Evolutionary conservation across 2,797 vertebrate species (phyloP).

Genomic region (Lindbergichthys nudifrons): DNA sequence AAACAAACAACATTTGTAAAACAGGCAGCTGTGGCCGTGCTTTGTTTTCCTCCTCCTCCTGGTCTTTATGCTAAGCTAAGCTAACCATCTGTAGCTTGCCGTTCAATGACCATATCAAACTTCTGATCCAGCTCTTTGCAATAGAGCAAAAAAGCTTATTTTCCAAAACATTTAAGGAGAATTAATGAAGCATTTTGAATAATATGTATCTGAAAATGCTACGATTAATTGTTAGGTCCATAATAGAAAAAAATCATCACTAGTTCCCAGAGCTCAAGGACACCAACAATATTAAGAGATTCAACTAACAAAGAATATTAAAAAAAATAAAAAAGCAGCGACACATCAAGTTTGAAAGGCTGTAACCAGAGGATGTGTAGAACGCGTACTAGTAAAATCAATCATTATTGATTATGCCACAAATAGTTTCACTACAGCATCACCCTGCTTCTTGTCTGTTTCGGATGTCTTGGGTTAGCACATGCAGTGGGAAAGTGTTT

Average conservation of each 20-base stretch:
- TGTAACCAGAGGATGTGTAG: neutral
- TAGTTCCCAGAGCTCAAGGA: neutral
- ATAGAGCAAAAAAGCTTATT: too few species aligned
- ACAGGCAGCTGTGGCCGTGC: neutral
- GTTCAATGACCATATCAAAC: neutral
- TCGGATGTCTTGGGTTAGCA: slow-evolving; percentile 39
- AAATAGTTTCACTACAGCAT: neutral
- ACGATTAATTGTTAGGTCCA: too few species aligned
- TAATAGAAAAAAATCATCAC: neutral
- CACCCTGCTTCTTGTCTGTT: slow-evolving; percentile 12
- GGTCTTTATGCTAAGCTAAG: slow-evolving; percentile 16
- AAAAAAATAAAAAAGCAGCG: neutral
- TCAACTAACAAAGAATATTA: neutral
- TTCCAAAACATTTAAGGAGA: too few species aligned
- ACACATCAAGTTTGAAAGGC: neutral
- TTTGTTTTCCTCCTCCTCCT: neutral
- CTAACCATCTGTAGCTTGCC: neutral
- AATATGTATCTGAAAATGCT: slow-evolving; percentile 8
- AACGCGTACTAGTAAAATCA: neutral
- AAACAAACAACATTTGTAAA: slow-evolving; percentile 2
- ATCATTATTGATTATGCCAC: neutral
- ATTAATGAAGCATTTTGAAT: neutral
- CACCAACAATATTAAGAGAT: neutral
- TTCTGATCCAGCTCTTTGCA: too few species aligned
- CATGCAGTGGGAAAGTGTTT: slow-evolving; percentile 52